phyloP scores from a whole-genome alignment of 2,113 vertebrate species.

The Syrmaticus mikado region DNA sequence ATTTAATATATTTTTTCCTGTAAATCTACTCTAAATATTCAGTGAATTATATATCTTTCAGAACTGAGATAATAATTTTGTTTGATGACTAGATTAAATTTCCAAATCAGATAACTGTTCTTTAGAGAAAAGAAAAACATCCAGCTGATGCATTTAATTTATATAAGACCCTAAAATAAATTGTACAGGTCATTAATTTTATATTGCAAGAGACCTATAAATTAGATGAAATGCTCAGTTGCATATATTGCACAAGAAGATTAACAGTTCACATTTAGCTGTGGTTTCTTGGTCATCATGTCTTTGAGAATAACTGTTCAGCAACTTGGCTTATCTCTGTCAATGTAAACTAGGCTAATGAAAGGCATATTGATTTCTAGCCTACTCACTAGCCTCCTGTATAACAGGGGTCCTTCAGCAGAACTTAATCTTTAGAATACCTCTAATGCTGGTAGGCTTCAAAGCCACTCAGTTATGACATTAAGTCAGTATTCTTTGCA shows the following conservation, averaged over 20 bases:
- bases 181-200: conserved; percentile 18
- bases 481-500: not conserved
- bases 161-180: conserved; percentile 48
- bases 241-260: conserved; percentile 39
- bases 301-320: conserved; percentile 11
- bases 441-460: not conserved
- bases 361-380: not conserved
- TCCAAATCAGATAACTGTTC: conserved; percentile 8
- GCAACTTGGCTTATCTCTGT: not conserved
- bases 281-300: not conserved
- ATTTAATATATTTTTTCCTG: not conserved
- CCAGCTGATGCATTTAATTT: conserved; percentile 17
- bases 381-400: not conserved
- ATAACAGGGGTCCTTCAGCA: not conserved
- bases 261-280: conserved; percentile 24
- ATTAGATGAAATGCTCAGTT: conserved; percentile 31
- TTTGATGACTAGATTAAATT: conserved; percentile 17
- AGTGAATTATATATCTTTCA: not conserved
- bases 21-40: conserved; percentile 31
- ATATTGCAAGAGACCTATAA: conserved; percentile 3
- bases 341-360: conserved; percentile 1
- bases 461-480: not conserved
- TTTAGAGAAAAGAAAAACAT: conserved; percentile 6
- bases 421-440: not conserved
- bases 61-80: conserved; percentile 23